Evolutionary conservation across 2,797 vertebrate genomes (phyloP), one percentile per base, ranked within the genome.

Genomic region (Synaphobranchus kaupii): DNA sequence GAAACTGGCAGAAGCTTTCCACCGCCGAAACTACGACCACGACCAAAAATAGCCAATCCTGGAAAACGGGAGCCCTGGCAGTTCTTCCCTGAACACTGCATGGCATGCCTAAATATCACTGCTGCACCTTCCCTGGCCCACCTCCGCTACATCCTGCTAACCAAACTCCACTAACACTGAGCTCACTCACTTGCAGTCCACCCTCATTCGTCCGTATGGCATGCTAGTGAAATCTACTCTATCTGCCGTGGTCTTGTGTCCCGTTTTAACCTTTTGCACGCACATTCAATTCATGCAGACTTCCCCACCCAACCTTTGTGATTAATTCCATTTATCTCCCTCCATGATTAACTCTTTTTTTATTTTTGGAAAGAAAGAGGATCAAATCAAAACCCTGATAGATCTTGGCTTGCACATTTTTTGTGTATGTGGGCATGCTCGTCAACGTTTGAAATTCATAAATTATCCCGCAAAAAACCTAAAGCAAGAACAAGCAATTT

Each of bases 11-110:
- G 91, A 96, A 97, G 95, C 95, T 96, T 95, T 92, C 94, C 94
- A 96, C 94, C 94, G 94, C 86, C 94, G n/a, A 87, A 76, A 91
- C 91, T 90, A 91, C 93, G 93, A 92, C 92, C 91, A 93, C 93
- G 93, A 68, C 54, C 28, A 66, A 56, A 54, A 39, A 34, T 25
- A 76, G 47, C 63, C 47, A 34, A 34, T 31, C 9, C n/a, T 44
- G 84, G 25, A n/a, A 94, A 95, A 94, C 95, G 94, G 95, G 97
- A 97, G 96, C 96, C 97, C 96, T 96, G 95, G 96, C 96, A 90
- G 92, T 97, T 97, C 95, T 97, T 97, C 96, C 96, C 94, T 95
- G 93, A 94, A 95, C 95, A 96, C 93, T 96, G 97, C 98, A 98
- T 98, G 97, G 97, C 98, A 98, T 98, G 97, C 95, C 95, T 92